phyloP scores from a whole-genome alignment of 1,140 invertebrate genomes.

The Lineus longissimus region DNA sequence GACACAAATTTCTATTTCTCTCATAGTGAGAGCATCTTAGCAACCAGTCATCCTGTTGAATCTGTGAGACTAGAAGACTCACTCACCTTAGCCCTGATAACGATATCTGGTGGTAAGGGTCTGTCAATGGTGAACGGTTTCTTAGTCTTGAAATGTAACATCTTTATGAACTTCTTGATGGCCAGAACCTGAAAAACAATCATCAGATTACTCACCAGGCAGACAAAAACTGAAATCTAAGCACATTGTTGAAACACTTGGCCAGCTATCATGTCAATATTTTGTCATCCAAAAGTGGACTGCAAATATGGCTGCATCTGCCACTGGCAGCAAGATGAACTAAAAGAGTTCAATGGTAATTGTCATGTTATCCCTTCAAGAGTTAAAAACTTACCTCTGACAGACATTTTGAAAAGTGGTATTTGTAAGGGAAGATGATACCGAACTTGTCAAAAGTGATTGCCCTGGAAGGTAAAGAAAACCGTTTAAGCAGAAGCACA shows the following conservation, averaged over 20 bases:
- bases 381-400: constrained; percentile 68
- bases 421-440: constrained; percentile 84
- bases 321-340: too few relatives aligned
- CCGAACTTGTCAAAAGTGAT: constrained; percentile 69
- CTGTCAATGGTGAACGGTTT: constrained; percentile 64
- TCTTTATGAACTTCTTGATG: constrained; percentile 89
- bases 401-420: constrained; percentile 88
- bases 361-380: background rate
- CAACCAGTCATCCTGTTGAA: constrained; percentile 10
- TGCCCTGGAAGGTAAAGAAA: constrained; percentile 32
- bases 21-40: too few relatives aligned
- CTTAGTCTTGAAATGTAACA: constrained; percentile 70
- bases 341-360: background rate
- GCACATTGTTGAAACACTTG: too few relatives aligned
- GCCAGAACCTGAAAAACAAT: constrained; percentile 59
- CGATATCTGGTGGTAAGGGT: constrained; percentile 77
- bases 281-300: too few relatives aligned
- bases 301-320: too few relatives aligned
- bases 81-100: constrained; percentile 71
- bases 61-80: constrained; percentile 1
- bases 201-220: background rate
- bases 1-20: too few relatives aligned
- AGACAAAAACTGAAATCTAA: too few relatives aligned
- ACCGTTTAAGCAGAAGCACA: too few relatives aligned
- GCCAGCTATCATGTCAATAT: background rate